phyloP scores from a whole-genome alignment of 2,797 vertebrate species.

The Gadopsis bispinosus region DNA sequence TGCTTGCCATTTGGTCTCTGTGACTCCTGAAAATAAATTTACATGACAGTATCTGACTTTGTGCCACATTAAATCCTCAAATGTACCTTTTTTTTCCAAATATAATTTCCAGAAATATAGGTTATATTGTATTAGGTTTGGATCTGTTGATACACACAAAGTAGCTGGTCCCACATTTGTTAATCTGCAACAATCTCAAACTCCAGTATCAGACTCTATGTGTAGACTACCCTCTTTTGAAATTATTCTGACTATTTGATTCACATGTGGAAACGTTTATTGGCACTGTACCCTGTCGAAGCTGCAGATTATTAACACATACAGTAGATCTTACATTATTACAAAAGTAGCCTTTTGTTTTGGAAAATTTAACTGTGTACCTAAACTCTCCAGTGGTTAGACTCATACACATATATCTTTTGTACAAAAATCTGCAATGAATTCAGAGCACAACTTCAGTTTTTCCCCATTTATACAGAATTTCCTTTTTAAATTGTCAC shows the following conservation, averaged over 20 bases:
- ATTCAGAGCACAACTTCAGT: neutral
- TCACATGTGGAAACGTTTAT: slow-evolving; percentile 17
- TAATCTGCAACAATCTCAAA: neutral
- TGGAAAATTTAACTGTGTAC: slow-evolving; percentile 35
- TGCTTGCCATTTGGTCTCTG: neutral
- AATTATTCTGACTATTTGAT: slow-evolving; percentile 23
- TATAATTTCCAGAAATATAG: neutral
- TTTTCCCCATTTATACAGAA: slow-evolving; percentile 9
- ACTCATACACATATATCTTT: neutral
- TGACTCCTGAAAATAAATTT: neutral
- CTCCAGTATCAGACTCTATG: neutral
- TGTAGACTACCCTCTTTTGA: neutral
- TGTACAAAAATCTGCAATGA: slow-evolving; percentile 38
- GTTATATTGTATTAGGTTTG: neutral
- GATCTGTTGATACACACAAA: neutral
- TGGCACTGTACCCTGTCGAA: slow-evolving; percentile 5
- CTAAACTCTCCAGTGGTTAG: slow-evolving; percentile 20
- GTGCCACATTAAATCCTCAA: neutral
- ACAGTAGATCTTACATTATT: slow-evolving; percentile 10
- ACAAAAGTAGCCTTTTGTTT: slow-evolving; percentile 29
- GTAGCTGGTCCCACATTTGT: neutral
- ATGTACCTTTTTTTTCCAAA: neutral
- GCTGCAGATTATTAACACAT: slow-evolving; percentile 2
- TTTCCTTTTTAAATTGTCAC: neutral
- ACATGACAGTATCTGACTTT: neutral